Base-by-base conservation (phyloP, 2,888 invertebrate species). In the Venustoraphidia nigricollis region DNA sequence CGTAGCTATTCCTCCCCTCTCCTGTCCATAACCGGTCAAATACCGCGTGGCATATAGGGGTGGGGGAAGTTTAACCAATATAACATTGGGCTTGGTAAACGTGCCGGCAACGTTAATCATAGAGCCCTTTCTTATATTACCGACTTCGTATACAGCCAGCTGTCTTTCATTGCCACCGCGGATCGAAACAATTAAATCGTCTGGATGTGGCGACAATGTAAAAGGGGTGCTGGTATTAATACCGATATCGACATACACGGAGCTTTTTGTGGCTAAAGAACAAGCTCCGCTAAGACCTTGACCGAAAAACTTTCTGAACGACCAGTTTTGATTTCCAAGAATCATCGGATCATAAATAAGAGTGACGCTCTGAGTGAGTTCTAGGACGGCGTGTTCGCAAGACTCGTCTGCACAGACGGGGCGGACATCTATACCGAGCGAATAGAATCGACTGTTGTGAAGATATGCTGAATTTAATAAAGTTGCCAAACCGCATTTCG, bases 371-470 rank as follows among this genome's bases (percentile, higher is more conserved):
- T 92, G 87, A 52, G 79, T 83, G 37, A 95, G 72, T 65, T 94
- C 91, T 47, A 91, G 67, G 14, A 82, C 75, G 40, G 79, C 75
- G 52, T 74, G 9, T 65, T 69, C 54, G 53, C 67, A 67, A 34
- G 48, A 50, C 9, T 66, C 65, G 49, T 65, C 59, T 57, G 77
- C 71, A 61, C 93, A 94, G 38, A 88, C 71, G 45, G 84, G 85
- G 49, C 91, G 76, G 36, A 93, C 77, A 68, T 91, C 85, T 39
- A 96, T 71, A 27, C 86, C 85, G 49, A 95, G 69, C 0, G 95
- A 94, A 68, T 95, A 92, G 62, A 91, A 96, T 60, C 88, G 85
- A 2, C 93, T 88, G 61, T 92, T 91, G 63, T 94, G 92, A 48
- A 96, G 83, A 63, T 84, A 81, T 47, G 88, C 85, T 0, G 96